Evolutionary conservation across 2,113 vertebrate species (phyloP).

Genomic region (Synchiropus splendidus): DNA sequence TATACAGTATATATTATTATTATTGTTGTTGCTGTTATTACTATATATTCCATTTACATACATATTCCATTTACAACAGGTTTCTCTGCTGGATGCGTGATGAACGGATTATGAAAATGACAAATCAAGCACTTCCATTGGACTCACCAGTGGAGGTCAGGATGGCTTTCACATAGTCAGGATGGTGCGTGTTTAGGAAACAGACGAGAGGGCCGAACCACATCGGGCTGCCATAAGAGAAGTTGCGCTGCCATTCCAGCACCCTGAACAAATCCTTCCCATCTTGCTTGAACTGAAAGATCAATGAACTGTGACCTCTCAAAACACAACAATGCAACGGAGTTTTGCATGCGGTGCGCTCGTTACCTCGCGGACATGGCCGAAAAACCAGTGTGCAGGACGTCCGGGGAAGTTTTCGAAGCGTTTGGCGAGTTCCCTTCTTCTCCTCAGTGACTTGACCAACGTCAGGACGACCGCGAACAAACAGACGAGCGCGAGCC

Average conservation of each 20-base stretch:
- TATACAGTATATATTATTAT: too few relatives aligned
- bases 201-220: constrained; percentile 69
- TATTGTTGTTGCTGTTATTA: too few relatives aligned
- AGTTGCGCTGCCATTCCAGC: constrained; percentile 51
- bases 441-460: not conserved
- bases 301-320: too few relatives aligned
- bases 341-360: not conserved
- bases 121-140: too few relatives aligned
- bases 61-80: too few relatives aligned
- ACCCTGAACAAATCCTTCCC: constrained; percentile 57
- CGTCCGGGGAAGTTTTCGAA: constrained; percentile 20
- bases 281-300: constrained; percentile 59
- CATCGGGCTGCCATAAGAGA: constrained; percentile 50
- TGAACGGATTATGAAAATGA: too few relatives aligned
- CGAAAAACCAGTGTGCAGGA: constrained; percentile 32
- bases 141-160: constrained; percentile 71
- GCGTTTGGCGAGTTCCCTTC: not conserved
- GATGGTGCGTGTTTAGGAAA: constrained; percentile 58
- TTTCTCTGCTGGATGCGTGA: too few relatives aligned
- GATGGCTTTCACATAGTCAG: constrained; percentile 71
- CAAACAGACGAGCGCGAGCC: constrained; percentile 11
- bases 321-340: not conserved
- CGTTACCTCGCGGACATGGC: constrained; percentile 24
- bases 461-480: constrained; percentile 4
- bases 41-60: too few relatives aligned